These are phyloP conservation scores for Drosophila bifasciata DNA, from an alignment of 1,140 invertebrate species.

Conservation along the genomic window DNA sequence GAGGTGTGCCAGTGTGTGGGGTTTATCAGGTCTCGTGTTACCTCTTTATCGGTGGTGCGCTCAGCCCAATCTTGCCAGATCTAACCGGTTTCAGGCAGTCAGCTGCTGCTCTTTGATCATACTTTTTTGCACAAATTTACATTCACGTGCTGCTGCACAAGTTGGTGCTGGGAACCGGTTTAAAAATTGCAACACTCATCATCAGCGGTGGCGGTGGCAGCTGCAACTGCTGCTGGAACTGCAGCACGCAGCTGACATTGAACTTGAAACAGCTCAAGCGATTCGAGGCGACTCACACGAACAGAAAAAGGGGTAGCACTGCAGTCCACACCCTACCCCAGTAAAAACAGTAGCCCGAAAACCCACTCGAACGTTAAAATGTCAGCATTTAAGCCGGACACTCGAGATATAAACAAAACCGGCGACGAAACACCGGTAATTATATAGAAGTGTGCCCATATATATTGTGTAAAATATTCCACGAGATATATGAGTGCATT, in stretches of 20 bases:
- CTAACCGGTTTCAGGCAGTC: slow-evolving; percentile 41
- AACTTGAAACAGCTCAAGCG: slow-evolving; percentile 59
- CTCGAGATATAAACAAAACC: slow-evolving; percentile 39
- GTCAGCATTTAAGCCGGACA: slow-evolving; percentile 44
- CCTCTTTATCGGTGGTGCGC: slow-evolving; percentile 7
- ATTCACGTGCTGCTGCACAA: slow-evolving; percentile 55
- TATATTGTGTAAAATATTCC: slow-evolving; percentile 22
- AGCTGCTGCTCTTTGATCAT: slow-evolving; percentile 43
- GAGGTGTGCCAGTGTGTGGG: neutral
- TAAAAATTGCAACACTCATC: slow-evolving; percentile 54
- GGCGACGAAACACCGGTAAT: slow-evolving; percentile 28
- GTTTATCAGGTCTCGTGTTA: slow-evolving; percentile 36
- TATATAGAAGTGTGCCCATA: slow-evolving; percentile 58
- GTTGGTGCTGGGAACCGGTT: slow-evolving; percentile 56
- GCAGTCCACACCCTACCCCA: neutral
- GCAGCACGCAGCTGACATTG: slow-evolving; percentile 64
- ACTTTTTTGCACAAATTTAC: slow-evolving; percentile 29
- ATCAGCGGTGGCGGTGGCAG: slow-evolving; percentile 24
- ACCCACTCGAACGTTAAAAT: slow-evolving; percentile 51
- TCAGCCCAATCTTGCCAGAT: slow-evolving; percentile 18
- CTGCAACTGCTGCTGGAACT: slow-evolving; percentile 6
- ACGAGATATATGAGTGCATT: slow-evolving; percentile 33
- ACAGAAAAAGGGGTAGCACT: slow-evolving; percentile 21
- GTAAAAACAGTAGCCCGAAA: slow-evolving; percentile 17
- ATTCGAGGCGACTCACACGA: slow-evolving; percentile 6